Conservation (phyloP, 2,888 invertebrate genomes). For the Catonia carolina region DNA sequence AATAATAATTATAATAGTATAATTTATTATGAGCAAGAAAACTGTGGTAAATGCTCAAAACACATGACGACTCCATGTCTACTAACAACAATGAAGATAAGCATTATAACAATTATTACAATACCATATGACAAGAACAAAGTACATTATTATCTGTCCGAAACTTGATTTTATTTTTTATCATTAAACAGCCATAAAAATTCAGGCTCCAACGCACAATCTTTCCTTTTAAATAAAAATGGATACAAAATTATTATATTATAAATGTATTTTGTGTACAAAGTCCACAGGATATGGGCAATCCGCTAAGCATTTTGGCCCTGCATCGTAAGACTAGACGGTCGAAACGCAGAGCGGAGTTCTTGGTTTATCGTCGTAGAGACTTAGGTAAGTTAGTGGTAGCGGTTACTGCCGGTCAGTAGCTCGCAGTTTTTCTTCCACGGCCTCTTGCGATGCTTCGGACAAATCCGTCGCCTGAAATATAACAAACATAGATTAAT, state of each 20-base stretch:
- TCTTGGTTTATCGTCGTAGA: slow-evolving; percentile 21
- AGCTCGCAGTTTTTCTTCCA: slow-evolving; percentile 88
- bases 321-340: slow-evolving; percentile 12
- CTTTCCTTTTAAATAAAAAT: slow-evolving; percentile 8
- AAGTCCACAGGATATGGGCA: no score
- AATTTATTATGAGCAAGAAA: no score
- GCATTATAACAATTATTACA: no score
- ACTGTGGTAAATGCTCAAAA: no score
- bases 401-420: slow-evolving; percentile 76
- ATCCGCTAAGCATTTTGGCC: slow-evolving; percentile 13
- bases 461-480: slow-evolving; percentile 82
- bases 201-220: slow-evolving; percentile 8
- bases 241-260: slow-evolving; percentile 10
- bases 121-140: no score
- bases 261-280: background rate
- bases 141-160: no score
- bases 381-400: slow-evolving; percentile 5
- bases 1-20: no score
- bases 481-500: slow-evolving; percentile 7
- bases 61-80: no score
- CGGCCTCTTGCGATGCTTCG: slow-evolving; percentile 88
- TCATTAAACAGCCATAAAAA: background rate
- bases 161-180: background rate
- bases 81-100: no score
- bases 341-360: slow-evolving; percentile 16